A percentile compares a stretch with the other conserved stretches of the same genome.
These are phyloP conservation scores for Acestrorhynchus altus DNA, from an alignment of 2,797 vertebrate genomes.

Conservation along the genomic window DNA sequence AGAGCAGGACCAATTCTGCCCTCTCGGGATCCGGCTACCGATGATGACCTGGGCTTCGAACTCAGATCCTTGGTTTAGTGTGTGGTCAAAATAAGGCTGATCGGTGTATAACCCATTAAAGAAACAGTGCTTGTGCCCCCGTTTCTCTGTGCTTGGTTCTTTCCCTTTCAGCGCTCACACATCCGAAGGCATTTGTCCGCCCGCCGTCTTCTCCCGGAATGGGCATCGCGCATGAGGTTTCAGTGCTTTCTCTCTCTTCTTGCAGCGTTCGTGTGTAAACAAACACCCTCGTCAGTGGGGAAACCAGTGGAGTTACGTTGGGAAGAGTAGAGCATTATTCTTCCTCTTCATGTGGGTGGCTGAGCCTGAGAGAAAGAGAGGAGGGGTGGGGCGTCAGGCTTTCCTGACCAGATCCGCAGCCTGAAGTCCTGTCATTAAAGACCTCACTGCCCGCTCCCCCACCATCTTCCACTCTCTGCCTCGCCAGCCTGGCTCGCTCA, in stretches of 20 bases:
- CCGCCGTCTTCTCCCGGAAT: not conserved
- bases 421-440: conserved; percentile 44
- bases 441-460: conserved; percentile 20
- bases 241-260: not conserved
- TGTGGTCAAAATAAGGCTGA: too few species aligned
- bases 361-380: conserved; percentile 16
- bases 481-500: conserved; percentile 53
- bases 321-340: conserved; percentile 31
- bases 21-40: too few species aligned
- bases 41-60: too few species aligned
- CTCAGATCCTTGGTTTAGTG: too few species aligned
- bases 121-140: not conserved
- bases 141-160: too few species aligned
- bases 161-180: not conserved
- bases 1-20: too few species aligned
- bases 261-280: conserved; percentile 29
- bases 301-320: conserved; percentile 29
- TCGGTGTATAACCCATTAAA: too few species aligned
- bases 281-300: conserved; percentile 23
- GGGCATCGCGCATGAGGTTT: conserved; percentile 20
- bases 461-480: conserved; percentile 26
- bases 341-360: conserved; percentile 44
- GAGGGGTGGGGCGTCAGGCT: not conserved
- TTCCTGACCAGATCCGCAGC: conserved; percentile 5
- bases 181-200: conserved; percentile 21